These are phyloP conservation scores for Hydrolagus colliei DNA, from an alignment of 2,797 vertebrate genomes.

Conservation along the genomic window DNA sequence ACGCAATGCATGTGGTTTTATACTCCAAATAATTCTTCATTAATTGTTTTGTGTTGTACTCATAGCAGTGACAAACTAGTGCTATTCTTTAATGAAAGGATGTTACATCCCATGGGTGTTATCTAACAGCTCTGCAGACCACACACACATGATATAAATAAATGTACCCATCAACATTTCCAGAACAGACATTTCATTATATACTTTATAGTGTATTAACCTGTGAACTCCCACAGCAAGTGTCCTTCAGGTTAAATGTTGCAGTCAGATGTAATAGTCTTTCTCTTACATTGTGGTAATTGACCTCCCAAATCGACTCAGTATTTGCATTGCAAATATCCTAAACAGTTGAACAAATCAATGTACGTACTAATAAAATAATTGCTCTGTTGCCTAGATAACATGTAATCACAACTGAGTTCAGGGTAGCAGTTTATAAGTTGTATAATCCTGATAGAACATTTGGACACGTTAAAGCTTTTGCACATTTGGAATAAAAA, in stretches of 20 bases:
- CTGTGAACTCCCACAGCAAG: not conserved
- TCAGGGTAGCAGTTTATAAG: not conserved
- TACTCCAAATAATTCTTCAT: not conserved
- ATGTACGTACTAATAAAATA: not conserved
- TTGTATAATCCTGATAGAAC: not conserved
- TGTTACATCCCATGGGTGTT: slow-evolving; percentile 11
- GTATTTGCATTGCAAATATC: not conserved
- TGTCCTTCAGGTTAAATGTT: not conserved
- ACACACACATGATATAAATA: not conserved
- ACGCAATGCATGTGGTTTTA: not conserved
- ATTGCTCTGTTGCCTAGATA: not conserved
- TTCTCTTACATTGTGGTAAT: not conserved
- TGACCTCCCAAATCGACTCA: not conserved
- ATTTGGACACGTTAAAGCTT: too few species aligned
- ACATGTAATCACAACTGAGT: not conserved
- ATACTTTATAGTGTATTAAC: not conserved
- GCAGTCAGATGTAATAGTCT: not conserved
- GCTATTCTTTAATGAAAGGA: slow-evolving; percentile 15
- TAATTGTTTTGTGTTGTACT: not conserved
- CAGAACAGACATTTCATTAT: not conserved
- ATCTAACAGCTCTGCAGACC: not conserved
- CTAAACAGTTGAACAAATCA: too few species aligned
- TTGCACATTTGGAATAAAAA: not conserved
- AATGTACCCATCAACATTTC: not conserved
- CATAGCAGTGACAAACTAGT: not conserved